A percentile compares a stretch with the other conserved stretches of the same genome.
phyloP scores from a whole-genome alignment of 1,140 invertebrate species.

The Steinernema feltiae region DNA sequence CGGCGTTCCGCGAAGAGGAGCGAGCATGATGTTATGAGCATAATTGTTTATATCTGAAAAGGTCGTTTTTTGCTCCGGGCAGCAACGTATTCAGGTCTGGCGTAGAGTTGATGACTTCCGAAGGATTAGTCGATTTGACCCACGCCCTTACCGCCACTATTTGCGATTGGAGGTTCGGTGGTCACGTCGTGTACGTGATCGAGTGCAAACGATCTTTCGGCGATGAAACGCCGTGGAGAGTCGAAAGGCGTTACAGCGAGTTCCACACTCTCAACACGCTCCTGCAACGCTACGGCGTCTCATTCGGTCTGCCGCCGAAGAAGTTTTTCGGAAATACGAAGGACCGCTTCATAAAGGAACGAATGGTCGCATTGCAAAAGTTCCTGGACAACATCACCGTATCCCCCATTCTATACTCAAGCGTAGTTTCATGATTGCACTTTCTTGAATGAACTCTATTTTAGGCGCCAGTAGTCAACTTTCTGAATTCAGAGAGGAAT shows the following conservation, averaged over 20 bases:
- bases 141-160: neutral
- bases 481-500: neutral
- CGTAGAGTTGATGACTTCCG: neutral
- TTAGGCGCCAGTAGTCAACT: neutral
- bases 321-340: neutral
- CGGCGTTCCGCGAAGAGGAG: no score
- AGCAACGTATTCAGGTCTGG: neutral
- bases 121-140: neutral
- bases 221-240: neutral
- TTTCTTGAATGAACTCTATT: neutral
- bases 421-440: neutral
- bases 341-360: neutral
- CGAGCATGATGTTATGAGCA: no score
- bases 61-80: no score
- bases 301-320: neutral
- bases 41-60: no score
- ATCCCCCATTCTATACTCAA: neutral
- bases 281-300: neutral
- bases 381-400: neutral
- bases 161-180: neutral
- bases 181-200: neutral
- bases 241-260: neutral
- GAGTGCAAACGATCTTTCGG: neutral
- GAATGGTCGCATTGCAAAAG: neutral
- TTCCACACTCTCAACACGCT: neutral